Conservation (phyloP, 2,888 invertebrate genomes). For the Cosmia pyralina region DNA sequence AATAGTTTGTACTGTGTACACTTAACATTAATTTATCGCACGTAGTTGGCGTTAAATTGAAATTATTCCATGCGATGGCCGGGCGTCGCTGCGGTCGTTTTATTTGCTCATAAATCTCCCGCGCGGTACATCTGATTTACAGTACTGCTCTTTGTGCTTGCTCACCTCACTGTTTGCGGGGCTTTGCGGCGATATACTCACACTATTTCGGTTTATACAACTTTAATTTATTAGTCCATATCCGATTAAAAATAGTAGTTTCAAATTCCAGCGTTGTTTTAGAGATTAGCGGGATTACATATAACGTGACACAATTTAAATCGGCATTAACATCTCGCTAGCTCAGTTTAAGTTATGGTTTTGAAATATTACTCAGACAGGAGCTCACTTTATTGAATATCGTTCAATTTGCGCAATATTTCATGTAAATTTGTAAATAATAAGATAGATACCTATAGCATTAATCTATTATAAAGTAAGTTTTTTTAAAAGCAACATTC, state of each 20-base stretch:
- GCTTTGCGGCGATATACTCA: slow-evolving; percentile 75
- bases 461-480: slow-evolving; percentile 20
- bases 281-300: slow-evolving; percentile 24
- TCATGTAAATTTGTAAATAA: slow-evolving; percentile 16
- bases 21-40: slow-evolving; percentile 78
- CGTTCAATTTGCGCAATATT: slow-evolving; percentile 22
- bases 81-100: slow-evolving; percentile 79
- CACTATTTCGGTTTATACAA: slow-evolving; percentile 70
- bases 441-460: neutral
- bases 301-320: slow-evolving; percentile 22
- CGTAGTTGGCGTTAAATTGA: slow-evolving; percentile 84
- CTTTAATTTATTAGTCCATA: slow-evolving; percentile 66
- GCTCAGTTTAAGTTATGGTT: slow-evolving; percentile 27
- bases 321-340: slow-evolving; percentile 15
- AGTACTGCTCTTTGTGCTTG: slow-evolving; percentile 81
- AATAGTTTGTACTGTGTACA: slow-evolving; percentile 70
- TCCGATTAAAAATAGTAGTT: slow-evolving; percentile 60
- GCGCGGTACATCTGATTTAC: slow-evolving; percentile 85
- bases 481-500: slow-evolving; percentile 61
- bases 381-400: slow-evolving; percentile 38
- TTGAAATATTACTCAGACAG: slow-evolving; percentile 36
- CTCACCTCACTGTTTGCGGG: slow-evolving; percentile 77
- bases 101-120: slow-evolving; percentile 84
- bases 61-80: slow-evolving; percentile 82
- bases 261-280: slow-evolving; percentile 27